These are phyloP conservation scores for Pachycephus smyrnensis DNA, from an alignment of 2,888 invertebrate species.

Conservation along the genomic window DNA sequence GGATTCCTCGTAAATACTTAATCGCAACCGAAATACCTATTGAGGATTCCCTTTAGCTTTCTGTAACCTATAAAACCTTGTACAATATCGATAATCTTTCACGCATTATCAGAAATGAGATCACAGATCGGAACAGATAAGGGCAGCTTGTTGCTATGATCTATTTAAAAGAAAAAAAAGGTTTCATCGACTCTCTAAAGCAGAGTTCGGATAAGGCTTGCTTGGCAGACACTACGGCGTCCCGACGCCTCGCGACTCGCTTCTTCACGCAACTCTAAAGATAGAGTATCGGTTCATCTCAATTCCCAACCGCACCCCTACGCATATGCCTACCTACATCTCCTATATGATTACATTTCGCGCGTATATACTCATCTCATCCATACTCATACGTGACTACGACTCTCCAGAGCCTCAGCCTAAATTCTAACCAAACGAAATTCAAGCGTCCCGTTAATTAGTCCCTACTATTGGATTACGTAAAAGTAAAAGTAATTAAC, in stretches of 20 bases:
- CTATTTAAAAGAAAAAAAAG: background rate
- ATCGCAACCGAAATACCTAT: background rate
- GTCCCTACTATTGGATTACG: background rate
- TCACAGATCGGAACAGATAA: background rate
- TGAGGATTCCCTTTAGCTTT: background rate
- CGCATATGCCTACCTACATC: background rate
- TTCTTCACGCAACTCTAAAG: conserved; percentile 25
- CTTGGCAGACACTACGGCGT: conserved; percentile 40
- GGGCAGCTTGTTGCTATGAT: background rate
- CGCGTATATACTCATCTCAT: background rate
- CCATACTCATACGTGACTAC: background rate
- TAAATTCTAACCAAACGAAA: background rate
- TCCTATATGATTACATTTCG: background rate
- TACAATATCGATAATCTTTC: background rate
- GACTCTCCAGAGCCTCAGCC: background rate
- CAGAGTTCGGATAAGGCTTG: conserved; percentile 38
- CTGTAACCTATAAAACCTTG: background rate
- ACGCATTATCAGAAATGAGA: background rate
- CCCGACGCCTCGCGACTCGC: conserved; percentile 20
- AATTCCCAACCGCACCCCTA: background rate
- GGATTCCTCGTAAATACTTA: background rate
- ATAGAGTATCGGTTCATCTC: conserved; percentile 24
- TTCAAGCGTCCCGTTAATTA: background rate
- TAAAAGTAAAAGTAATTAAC: background rate
- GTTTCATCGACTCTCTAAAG: background rate